Conservation (phyloP, 2,113 vertebrate species). For the Tyto alba region DNA sequence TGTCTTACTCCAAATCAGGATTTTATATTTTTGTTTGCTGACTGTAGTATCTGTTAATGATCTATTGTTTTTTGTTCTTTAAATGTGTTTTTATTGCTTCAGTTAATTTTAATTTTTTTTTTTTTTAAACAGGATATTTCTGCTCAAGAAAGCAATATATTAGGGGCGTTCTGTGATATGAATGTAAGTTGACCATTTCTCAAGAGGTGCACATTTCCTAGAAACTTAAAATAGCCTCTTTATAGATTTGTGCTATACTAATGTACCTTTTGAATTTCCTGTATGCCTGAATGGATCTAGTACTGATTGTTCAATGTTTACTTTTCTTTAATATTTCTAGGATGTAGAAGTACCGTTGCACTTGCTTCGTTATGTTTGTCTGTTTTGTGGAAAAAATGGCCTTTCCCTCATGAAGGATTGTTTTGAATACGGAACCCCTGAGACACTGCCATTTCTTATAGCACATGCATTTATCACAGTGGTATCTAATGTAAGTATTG, state of each 20-base stretch:
- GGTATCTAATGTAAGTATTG: conserved; percentile 93
- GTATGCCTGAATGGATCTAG: neutral
- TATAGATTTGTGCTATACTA: neutral
- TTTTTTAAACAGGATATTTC: conserved; percentile 89
- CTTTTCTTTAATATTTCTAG: conserved; percentile 57
- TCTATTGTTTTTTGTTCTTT: neutral
- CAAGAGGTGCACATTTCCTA: neutral
- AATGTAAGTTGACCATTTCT: conserved; percentile 84
- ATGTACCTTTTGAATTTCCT: neutral
- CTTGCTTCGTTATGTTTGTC: conserved; percentile 96
- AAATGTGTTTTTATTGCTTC: neutral
- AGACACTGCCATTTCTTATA: conserved; percentile 94
- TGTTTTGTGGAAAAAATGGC: conserved; percentile 98
- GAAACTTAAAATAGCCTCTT: neutral
- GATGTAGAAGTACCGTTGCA: conserved; percentile 98
- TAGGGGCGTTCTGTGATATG: conserved; percentile 99
- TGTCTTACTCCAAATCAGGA: neutral
- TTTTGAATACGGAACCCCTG: conserved; percentile 91
- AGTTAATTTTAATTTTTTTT: neutral
- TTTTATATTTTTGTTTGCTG: neutral
- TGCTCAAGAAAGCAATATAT: conserved; percentile 98
- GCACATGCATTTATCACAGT: conserved; percentile 99
- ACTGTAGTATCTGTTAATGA: neutral
- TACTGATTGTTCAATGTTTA: neutral
- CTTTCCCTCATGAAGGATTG: conserved; percentile 99